Conservation (phyloP, 2,888 invertebrate genomes). For the Cheilosia scutellata region DNA sequence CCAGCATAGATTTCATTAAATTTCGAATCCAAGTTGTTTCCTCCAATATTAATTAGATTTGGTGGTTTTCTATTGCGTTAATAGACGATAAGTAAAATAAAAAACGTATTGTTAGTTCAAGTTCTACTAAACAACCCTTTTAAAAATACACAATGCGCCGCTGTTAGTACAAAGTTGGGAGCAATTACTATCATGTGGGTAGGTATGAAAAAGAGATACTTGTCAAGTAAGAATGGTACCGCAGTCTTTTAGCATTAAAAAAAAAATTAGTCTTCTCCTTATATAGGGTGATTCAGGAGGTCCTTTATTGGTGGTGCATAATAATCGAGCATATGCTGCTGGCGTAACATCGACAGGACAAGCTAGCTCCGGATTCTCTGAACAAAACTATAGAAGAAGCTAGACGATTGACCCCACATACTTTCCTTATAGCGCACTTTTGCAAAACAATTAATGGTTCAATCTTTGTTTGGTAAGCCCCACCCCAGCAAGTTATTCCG, state of each 20-base stretch:
- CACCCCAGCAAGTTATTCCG: too few species aligned
- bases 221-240: conserved; percentile 60
- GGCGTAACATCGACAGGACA: conserved; percentile 77
- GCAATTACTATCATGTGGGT: conserved; percentile 78
- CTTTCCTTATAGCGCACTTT: too few species aligned
- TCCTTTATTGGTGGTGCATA: conserved; percentile 67
- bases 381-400: too few species aligned
- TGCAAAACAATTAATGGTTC: too few species aligned
- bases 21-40: neutral
- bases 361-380: conserved; percentile 63
- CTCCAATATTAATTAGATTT: conserved; percentile 19
- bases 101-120: neutral
- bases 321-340: conserved; percentile 42
- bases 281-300: conserved; percentile 79
- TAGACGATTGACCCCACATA: too few species aligned
- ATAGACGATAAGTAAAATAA: neutral
- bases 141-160: conserved; percentile 30
- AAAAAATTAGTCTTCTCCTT: conserved; percentile 18
- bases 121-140: conserved; percentile 13
- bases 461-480: too few species aligned
- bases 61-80: conserved; percentile 18
- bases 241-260: neutral
- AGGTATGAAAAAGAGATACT: conserved; percentile 77
- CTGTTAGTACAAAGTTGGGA: conserved; percentile 32
- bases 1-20: conserved; percentile 24